Evolutionary conservation across 2,888 invertebrate species (phyloP), one percentile per base, ranked within the genome.

Genomic region (Serripes groenlandicus): DNA sequence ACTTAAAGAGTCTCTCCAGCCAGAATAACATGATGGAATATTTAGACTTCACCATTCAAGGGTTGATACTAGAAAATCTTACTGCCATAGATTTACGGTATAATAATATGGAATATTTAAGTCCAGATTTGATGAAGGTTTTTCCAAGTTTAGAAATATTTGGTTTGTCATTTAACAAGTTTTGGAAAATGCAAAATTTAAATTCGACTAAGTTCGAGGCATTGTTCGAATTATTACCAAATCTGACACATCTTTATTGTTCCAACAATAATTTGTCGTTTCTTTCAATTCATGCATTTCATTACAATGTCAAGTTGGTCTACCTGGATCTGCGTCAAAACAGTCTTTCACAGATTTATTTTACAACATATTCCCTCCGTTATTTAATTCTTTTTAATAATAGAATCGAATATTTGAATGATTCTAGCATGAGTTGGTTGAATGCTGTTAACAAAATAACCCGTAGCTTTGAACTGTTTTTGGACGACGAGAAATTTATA

Each of bases 71-170:
- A 7, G 4, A 1, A 11, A 3, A 35, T 11, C n/a, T 66, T 1
- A 35, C 18, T 2, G 23, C 26, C 23, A 3, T 66, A 26, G 21
- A n/a, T 4, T 35, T 66, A 7, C 11, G 23, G 3, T 15, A 66
- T n/a, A 66, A 66, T 66, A n/a, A 37, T 1, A 66, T 66, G 34
- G 66, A 66, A 37, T 66, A n/a, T 37, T 23, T 66, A 1, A 34
- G 23, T 34, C 34, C 66, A 5, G 26, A 37, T 1, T 34, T 66
- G 2, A 5, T 66, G 1, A 3, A 3, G 2, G 3, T 5, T 1
- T 2, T 37, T 3, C 18, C 35, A 18, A 64, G 23, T 23, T 18
- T 37, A 18, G 26, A 1, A 34, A n/a, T 18, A n/a, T 18, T 66
- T 1, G 23, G 37, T 66, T 7, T 66, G 11, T 35, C 66, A 66